Conservation (phyloP, 92 coral and sea anemone species). For the Pocillopora grandis region DNA sequence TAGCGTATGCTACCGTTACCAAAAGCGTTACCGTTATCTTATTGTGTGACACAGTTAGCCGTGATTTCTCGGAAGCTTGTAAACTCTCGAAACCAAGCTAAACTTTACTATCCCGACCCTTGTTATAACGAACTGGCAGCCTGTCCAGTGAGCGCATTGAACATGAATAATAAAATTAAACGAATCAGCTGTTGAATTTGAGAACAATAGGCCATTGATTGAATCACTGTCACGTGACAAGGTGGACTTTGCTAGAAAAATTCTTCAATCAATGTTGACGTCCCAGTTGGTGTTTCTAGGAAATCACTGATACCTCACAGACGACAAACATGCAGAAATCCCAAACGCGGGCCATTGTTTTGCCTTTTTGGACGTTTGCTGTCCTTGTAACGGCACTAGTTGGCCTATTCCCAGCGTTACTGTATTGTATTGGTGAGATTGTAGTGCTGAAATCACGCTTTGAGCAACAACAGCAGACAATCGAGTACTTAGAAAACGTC, state of each 20-base stretch:
- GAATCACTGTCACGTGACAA: constrained; percentile 22
- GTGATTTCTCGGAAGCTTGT: background rate
- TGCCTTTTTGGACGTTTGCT: constrained; percentile 22
- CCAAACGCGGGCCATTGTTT: constrained; percentile 16
- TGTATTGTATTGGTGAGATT: constrained; percentile 39
- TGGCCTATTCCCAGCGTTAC: constrained; percentile 18
- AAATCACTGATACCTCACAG: constrained; percentile 6
- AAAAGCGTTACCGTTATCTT: background rate
- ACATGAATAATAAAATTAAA: background rate
- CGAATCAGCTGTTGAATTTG: background rate
- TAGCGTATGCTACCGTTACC: background rate
- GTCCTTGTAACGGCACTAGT: background rate
- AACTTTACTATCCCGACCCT: background rate
- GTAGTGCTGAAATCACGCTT: constrained; percentile 34
- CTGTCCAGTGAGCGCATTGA: constrained; percentile 10
- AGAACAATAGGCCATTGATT: constrained; percentile 5
- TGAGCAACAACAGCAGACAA: constrained; percentile 44
- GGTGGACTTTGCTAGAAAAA: constrained; percentile 6
- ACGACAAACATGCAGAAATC: constrained; percentile 33
- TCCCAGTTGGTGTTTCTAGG: constrained; percentile 16
- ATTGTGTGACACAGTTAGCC: background rate
- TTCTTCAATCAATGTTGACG: background rate
- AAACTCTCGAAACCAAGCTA: no score
- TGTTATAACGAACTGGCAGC: background rate
- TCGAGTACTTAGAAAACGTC: constrained; percentile 37